Conservation (phyloP, 2,888 invertebrate species). For the Diachrysia chrysitis region DNA sequence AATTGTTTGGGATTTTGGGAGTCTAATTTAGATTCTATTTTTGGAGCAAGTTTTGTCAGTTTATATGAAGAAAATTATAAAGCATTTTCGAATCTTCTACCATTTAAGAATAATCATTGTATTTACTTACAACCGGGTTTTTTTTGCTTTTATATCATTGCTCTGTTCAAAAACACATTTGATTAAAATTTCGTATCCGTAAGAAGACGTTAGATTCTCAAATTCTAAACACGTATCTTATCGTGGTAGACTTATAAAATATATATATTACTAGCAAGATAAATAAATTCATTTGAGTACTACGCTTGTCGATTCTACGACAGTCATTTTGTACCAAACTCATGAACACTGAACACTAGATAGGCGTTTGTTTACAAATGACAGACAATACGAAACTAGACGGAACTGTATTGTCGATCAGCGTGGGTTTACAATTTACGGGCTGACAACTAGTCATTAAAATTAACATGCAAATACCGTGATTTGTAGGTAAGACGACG, state of each 20-base stretch:
- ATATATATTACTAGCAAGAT: neutral
- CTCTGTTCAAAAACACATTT: too few species aligned
- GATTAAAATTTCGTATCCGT: too few species aligned
- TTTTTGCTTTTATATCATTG: too few species aligned
- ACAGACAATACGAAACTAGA: constrained; percentile 7
- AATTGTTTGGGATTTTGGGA: constrained; percentile 5
- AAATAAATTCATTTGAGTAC: neutral
- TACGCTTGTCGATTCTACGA: neutral
- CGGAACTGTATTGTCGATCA: constrained; percentile 15
- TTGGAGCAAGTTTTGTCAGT: neutral
- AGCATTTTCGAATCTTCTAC: too few species aligned
- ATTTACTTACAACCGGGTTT: too few species aligned
- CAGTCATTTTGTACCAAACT: neutral
- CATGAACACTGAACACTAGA: constrained; percentile 8
- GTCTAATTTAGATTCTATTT: constrained; percentile 11
- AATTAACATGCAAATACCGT: constrained; percentile 24
- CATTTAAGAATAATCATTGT: too few species aligned
- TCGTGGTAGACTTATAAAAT: neutral
- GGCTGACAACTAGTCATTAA: constrained; percentile 19
- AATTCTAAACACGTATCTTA: too few species aligned
- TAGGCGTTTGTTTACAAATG: constrained; percentile 18
- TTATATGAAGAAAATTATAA: too few species aligned
- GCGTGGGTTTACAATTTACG: constrained; percentile 32
- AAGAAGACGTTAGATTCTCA: too few species aligned
- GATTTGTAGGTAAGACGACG: neutral